These are phyloP conservation scores for Okamejei kenojei DNA, from an alignment of 2,797 vertebrate genomes.

Conservation along the genomic window DNA sequence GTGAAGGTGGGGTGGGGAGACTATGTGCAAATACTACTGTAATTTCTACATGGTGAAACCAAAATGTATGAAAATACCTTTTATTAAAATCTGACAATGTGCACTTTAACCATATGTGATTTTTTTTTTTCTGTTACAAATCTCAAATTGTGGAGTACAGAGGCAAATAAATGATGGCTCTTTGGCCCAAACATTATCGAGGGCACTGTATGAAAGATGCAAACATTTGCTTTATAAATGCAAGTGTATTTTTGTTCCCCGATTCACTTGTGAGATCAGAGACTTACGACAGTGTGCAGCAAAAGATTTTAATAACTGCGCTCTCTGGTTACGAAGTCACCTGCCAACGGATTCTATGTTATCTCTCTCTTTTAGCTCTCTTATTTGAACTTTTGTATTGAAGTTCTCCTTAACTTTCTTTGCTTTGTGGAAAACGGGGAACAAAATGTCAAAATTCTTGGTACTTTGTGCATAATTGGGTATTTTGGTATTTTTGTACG, in stretches of 20 bases:
- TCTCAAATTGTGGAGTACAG: too few species aligned
- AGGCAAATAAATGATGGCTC: too few species aligned
- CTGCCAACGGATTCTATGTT: background rate
- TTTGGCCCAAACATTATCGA: too few species aligned
- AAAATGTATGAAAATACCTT: too few species aligned
- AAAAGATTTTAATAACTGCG: background rate
- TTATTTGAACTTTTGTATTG: background rate
- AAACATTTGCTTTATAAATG: too few species aligned
- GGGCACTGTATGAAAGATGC: too few species aligned
- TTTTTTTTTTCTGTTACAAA: too few species aligned
- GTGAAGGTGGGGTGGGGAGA: too few species aligned
- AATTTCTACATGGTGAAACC: too few species aligned
- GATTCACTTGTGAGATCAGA: background rate
- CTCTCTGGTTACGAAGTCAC: background rate
- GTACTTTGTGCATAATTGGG: background rate
- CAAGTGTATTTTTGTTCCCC: background rate
- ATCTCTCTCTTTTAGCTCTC: background rate
- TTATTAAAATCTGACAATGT: too few species aligned
- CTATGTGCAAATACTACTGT: too few species aligned
- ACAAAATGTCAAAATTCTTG: background rate
- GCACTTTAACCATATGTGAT: too few species aligned
- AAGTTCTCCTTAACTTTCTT: background rate
- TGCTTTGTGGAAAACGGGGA: background rate
- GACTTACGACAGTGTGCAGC: background rate
- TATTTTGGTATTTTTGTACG: background rate